phyloP scores from a whole-genome alignment of 1,140 invertebrate species.

The Drosophila kepulauana region DNA sequence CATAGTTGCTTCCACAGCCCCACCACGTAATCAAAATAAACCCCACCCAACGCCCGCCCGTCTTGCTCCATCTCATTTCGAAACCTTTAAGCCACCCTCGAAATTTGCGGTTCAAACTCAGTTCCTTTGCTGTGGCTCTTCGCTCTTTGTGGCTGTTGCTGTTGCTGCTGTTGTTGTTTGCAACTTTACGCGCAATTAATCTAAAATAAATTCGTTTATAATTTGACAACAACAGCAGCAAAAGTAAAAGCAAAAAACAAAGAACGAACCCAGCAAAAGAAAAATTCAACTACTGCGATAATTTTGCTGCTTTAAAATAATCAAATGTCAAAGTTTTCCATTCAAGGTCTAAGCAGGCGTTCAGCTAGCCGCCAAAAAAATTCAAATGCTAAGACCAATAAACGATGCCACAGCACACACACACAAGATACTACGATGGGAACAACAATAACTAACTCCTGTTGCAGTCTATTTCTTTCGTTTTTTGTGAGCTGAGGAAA shows the following conservation, averaged over 20 bases:
- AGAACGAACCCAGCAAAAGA: slow-evolving; percentile 24
- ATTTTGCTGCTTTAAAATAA: slow-evolving; percentile 66
- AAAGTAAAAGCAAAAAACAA: slow-evolving; percentile 12
- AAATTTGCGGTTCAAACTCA: slow-evolving; percentile 39
- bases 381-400: slow-evolving; percentile 70
- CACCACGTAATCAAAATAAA: slow-evolving; percentile 38
- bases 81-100: slow-evolving; percentile 3
- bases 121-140: slow-evolving; percentile 32
- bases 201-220: slow-evolving; percentile 85
- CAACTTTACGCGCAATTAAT: slow-evolving; percentile 84
- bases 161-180: slow-evolving; percentile 55
- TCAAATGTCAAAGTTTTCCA: slow-evolving; percentile 59
- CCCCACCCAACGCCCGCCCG: not conserved
- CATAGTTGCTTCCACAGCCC: not conserved
- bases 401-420: slow-evolving; percentile 31
- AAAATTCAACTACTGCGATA: slow-evolving; percentile 32
- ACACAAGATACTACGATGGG: slow-evolving; percentile 42
- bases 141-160: slow-evolving; percentile 2
- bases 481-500: not conserved
- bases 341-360: slow-evolving; percentile 5
- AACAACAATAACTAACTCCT: slow-evolving; percentile 41
- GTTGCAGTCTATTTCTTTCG: slow-evolving; percentile 21
- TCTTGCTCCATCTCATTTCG: not conserved
- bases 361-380: slow-evolving; percentile 39
- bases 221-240: slow-evolving; percentile 71